Conservation (phyloP, 2,888 invertebrate genomes). For the Drosophila kanekoi region DNA sequence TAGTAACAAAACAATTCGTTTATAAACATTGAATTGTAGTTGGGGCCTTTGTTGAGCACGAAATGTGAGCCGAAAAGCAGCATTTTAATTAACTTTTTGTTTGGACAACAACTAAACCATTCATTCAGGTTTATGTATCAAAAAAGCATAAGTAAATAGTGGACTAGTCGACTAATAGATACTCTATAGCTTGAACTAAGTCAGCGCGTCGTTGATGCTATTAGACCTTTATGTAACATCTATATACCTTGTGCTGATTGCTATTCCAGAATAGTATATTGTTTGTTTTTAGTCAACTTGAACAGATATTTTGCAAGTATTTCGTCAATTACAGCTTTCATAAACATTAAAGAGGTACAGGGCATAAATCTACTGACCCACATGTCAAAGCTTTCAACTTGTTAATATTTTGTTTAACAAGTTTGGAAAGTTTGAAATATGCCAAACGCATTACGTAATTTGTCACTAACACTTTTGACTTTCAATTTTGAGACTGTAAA, state of each 20-base stretch:
- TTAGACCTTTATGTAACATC: too few species aligned
- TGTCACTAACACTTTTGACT: slow-evolving; percentile 71
- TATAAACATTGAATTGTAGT: slow-evolving; percentile 21
- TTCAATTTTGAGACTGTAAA: slow-evolving; percentile 55
- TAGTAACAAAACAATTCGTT: slow-evolving; percentile 17
- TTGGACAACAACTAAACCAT: slow-evolving; percentile 10
- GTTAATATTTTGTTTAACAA: slow-evolving; percentile 36
- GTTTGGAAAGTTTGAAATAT: slow-evolving; percentile 37
- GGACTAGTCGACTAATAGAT: not conserved
- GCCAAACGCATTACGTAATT: slow-evolving; percentile 66
- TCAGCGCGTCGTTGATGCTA: too few species aligned
- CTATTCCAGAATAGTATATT: too few species aligned
- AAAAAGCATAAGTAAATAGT: too few species aligned
- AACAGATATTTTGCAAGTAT: too few species aligned
- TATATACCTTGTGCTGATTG: too few species aligned
- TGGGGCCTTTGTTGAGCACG: slow-evolving; percentile 12
- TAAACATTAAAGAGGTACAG: not conserved
- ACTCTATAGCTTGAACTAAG: too few species aligned
- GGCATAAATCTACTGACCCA: slow-evolving; percentile 20
- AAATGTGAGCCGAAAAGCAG: slow-evolving; percentile 20
- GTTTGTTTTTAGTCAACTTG: too few species aligned
- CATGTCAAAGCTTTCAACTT: slow-evolving; percentile 15
- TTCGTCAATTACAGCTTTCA: too few species aligned
- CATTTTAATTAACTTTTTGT: slow-evolving; percentile 47
- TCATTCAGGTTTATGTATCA: not conserved